These are phyloP conservation scores for Flabesymbios commensalis DNA, from an alignment of 2,888 invertebrate genomes.

Conservation along the genomic window DNA sequence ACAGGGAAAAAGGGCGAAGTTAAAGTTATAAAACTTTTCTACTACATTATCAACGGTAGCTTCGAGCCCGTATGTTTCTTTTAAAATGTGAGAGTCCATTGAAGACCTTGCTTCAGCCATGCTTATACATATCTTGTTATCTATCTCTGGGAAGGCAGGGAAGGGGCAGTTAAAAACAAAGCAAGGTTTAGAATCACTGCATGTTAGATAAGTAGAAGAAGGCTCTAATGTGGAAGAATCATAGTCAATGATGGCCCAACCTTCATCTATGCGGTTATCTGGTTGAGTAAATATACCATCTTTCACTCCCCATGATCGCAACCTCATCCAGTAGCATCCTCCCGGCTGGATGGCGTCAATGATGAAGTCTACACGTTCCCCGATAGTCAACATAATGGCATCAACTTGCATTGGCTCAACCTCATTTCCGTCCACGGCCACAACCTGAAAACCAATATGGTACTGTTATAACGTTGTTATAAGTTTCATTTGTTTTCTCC, in stretches of 20 bases:
- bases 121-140: not conserved
- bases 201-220: not conserved
- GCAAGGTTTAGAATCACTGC: not conserved
- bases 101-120: not conserved
- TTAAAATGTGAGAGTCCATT: not conserved
- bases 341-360: slow-evolving; percentile 35
- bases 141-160: not conserved
- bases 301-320: slow-evolving; percentile 28
- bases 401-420: slow-evolving; percentile 32
- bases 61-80: not conserved
- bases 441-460: too few species aligned
- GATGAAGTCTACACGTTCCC: slow-evolving; percentile 46
- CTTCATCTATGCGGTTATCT: slow-evolving; percentile 4
- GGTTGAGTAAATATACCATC: not conserved
- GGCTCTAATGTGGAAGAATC: not conserved
- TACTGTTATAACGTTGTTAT: too few species aligned
- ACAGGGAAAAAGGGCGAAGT: not conserved
- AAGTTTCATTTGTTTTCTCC: too few species aligned
- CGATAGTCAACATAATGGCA: slow-evolving; percentile 15
- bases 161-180: slow-evolving; percentile 10
- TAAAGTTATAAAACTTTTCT: not conserved
- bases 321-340: slow-evolving; percentile 46
- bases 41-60: not conserved
- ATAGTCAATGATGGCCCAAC: slow-evolving; percentile 12
- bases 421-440: slow-evolving; percentile 43